Evolutionary conservation across 2,888 invertebrate genomes (phyloP), one percentile per base, ranked within the genome.

Genomic region (Lasioglossum calceatum): DNA sequence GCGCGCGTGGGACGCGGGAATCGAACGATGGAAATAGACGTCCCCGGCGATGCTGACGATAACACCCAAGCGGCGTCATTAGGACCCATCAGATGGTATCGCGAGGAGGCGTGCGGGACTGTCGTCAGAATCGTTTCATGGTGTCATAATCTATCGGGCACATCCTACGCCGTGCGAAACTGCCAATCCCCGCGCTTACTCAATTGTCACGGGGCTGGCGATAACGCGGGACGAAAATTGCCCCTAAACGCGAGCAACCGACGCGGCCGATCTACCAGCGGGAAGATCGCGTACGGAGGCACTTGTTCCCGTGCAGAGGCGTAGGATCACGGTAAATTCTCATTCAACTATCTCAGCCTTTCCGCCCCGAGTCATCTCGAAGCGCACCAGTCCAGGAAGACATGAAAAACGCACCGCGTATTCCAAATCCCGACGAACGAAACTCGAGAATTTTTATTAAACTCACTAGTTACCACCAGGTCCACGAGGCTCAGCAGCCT

Each of bases 1-100:
- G 64, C 64, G 32, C 76, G 81, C 88, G 88, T 84, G 72, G 82
- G 82, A 74, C 83, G 82, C 67, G 77, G 64, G 75, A 79, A 67
- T 85, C 84, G 85, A 77, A 58, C 50, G 87, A 70, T 39, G 74
- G 72, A 64, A 80, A 80, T 79, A 73, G 81, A 78, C 82, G 82
- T 23, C 74, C 79, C 47, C 87, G 77, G 72, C 83, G 77, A 77
- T 64, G 54, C 78, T 64, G 82, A 82, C 77, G 80, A 81, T 81
- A 78, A 75, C 82, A 44, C 61, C 32, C 44, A 50, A 73, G 47
- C 80, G 84, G 19, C 75, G 79, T 80, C 81, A 81, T 86, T 81
- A 84, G 81, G 81, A 61, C 78, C 75, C 78, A 78, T 80, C 83
- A 50, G 80, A 84, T 39, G 67, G 47, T 82, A 82, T 86, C 77